phyloP scores from a whole-genome alignment of 2,113 vertebrate genomes.

The Nannospalax galili region DNA sequence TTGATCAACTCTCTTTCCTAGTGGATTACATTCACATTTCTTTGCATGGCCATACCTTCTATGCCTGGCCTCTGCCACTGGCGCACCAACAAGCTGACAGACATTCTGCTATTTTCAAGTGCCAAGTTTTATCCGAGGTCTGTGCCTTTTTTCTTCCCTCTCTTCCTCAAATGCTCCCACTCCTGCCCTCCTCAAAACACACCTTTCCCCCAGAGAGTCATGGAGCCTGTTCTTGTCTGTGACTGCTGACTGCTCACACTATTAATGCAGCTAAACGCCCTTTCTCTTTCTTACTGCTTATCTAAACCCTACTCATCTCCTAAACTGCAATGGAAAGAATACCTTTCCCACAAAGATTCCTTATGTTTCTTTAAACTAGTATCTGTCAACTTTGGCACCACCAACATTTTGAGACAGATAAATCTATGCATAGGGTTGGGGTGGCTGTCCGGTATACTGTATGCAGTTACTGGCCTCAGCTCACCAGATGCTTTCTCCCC shows the following conservation, averaged over 20 bases:
- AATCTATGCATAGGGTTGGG: neutral
- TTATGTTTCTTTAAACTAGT: neutral
- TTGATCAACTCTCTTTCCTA: neutral
- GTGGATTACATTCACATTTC: neutral
- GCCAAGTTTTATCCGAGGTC: neutral
- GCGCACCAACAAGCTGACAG: neutral
- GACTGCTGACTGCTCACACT: neutral
- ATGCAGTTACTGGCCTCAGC: neutral
- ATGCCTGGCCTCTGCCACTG: neutral
- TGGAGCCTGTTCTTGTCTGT: neutral
- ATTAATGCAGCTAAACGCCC: neutral
- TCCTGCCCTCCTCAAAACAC: neutral
- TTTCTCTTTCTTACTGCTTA: neutral
- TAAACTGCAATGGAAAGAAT: neutral
- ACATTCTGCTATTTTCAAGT: neutral
- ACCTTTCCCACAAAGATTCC: conserved; percentile 16
- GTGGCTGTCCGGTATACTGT: neutral
- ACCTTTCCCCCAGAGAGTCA: neutral
- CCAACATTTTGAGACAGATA: neutral
- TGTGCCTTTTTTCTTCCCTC: neutral
- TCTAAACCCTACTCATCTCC: neutral
- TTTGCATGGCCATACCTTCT: neutral
- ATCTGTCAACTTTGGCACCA: neutral
- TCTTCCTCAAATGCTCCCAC: neutral
- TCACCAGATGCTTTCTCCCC: neutral